Evolutionary conservation across 2,888 invertebrate genomes (phyloP).

Genomic region (Geotrupes spiniger): DNA sequence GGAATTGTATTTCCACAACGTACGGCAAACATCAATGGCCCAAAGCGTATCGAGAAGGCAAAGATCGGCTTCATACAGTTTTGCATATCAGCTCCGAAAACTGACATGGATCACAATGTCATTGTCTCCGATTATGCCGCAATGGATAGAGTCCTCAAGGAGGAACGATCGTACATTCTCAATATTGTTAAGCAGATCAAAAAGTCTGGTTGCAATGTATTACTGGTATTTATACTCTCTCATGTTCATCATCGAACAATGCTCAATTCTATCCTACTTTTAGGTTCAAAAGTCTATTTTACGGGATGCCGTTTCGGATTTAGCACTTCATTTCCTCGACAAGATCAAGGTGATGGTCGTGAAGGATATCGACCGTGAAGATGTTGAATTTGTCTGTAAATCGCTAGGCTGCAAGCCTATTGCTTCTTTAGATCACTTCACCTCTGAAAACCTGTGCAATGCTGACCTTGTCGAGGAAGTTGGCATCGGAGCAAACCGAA

Average conservation of each 20-base stretch:
- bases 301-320: conserved; percentile 94
- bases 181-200: conserved; percentile 99
- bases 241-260: not conserved
- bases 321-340: conserved; percentile 96
- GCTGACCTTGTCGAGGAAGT: conserved; percentile 96
- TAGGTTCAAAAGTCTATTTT: conserved; percentile 66
- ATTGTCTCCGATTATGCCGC: conserved; percentile 99
- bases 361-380: conserved; percentile 97
- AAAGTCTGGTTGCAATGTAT: conserved; percentile 96
- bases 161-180: conserved; percentile 95
- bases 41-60: conserved; percentile 92
- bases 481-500: conserved; percentile 81
- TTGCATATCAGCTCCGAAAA: conserved; percentile 99
- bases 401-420: conserved; percentile 92
- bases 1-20: conserved; percentile 94
- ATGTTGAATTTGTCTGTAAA: conserved; percentile 97
- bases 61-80: conserved; percentile 99
- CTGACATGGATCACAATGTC: conserved; percentile 97
- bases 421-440: conserved; percentile 97
- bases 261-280: conserved; percentile 4
- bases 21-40: conserved; percentile 85
- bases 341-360: conserved; percentile 99
- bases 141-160: conserved; percentile 97
- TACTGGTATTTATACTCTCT: conserved; percentile 64
- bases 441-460: conserved; percentile 83